A percentile compares a stretch with the other conserved stretches of the same genome.
Conservation (phyloP, 2,888 invertebrate species). For the Drosophila buzzatii region DNA sequence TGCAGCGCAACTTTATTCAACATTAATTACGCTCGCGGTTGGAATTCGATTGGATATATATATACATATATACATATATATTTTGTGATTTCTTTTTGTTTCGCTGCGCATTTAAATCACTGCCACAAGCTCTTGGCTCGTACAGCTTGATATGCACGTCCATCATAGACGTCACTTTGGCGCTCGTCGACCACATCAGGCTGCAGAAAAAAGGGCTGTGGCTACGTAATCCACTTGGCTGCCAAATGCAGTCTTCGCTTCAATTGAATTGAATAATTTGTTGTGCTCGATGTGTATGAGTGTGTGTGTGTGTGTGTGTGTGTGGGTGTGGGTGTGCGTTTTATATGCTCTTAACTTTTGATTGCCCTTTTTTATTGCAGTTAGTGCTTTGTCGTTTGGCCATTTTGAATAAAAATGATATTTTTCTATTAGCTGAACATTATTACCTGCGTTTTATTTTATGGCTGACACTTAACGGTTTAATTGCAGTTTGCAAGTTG, state of each 20-base stretch:
- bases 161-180: constrained; percentile 61
- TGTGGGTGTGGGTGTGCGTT: constrained; percentile 46
- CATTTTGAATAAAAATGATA: constrained; percentile 42
- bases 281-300: constrained; percentile 24
- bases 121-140: constrained; percentile 44
- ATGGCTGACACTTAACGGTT: not conserved
- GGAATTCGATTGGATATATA: constrained; percentile 45
- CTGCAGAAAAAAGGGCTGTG: constrained; percentile 19
- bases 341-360: constrained; percentile 59
- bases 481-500: constrained; percentile 25
- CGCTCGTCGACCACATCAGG: constrained; percentile 28
- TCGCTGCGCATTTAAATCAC: constrained; percentile 65
- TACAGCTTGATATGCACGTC: constrained; percentile 46
- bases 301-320: constrained; percentile 38
- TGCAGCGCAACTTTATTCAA: constrained; percentile 59
- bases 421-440: constrained; percentile 36
- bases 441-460: constrained; percentile 34
- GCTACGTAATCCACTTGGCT: constrained; percentile 58
- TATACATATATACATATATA: constrained; percentile 6
- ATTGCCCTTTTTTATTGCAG: constrained; percentile 35
- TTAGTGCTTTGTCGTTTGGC: constrained; percentile 23
- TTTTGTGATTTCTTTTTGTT: constrained; percentile 42
- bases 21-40: constrained; percentile 71
- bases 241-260: constrained; percentile 68
- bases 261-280: constrained; percentile 76